Evolutionary conservation across 35 echinoderm and acorn worm species (phyloP), one percentile per base, ranked within the genome.

Genomic region (Eucidaris tribuloides): DNA sequence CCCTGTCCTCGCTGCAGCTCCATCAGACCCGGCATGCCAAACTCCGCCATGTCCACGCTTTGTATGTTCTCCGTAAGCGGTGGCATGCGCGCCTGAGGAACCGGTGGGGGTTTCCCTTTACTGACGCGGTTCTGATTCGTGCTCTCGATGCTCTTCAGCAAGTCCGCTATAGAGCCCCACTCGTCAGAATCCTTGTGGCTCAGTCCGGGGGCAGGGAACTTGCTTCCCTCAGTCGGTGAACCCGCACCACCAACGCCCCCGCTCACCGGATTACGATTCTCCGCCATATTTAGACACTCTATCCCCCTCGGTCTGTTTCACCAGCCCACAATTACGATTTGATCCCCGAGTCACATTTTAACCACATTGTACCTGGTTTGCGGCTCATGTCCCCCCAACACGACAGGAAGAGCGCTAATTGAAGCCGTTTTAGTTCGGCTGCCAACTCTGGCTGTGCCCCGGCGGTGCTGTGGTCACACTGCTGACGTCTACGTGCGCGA

Each of bases 91-190:
- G 68, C 37, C 19, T 83, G 80, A 28, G 37, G 80, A 2, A 48
- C 65, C n/a, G 62, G 78, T 13, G n/a, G 76, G 32, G 65, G 27
- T 64, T 34, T 80, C 14, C 24, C 41, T 11, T 74, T 74, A 22
- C 35, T 23, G 24, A 27, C 24, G 3, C 56, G 33, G 13, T 76
- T 66, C 58, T 87, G 76, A 28, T 54, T 94, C 20, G 92, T 94
- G 42, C 86, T 94, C 60, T 94, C 92, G 55, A 94, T 89, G 70
- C 87, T 94, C 42, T 94, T 89, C 38, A 94, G 39, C 19, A 94
- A 90, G 63, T 94, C 92, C 6, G 83, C 82, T 30, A 94, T 94
- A 4, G 92, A 94, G 41, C 92, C 92, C 92, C 92, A 94, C 20
- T 94, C 92, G 4, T 94, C 92, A 43, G 68, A 74, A 23, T 74